Base-by-base conservation (phyloP, 2,113 vertebrate genomes). In the Corynorhinus townsendii region DNA sequence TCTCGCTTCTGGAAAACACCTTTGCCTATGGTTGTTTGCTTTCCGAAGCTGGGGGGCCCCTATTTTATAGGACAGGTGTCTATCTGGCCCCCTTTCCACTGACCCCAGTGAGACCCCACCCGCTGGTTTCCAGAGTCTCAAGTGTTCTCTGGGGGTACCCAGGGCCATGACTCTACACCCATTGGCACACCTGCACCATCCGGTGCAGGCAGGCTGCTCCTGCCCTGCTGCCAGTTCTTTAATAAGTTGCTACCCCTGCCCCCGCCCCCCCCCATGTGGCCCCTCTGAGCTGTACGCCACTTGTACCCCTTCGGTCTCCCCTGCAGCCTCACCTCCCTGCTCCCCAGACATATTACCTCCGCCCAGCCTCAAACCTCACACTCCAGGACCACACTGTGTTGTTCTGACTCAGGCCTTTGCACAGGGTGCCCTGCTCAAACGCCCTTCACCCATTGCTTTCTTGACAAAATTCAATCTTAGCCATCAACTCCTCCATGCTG, bases 391-490 rank as follows among this genome's bases (percentile, higher is more conserved):
- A 30, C 17, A 0, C n/a, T 30, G 8, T 3, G 11, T 1, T 3
- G 33, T 7, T 59, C 73, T 28, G 45, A 69, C 24, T 22, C 9
- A 12, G 68, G 5, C 19, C 14, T 77, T 10, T 1, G 22, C 6
- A 15, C 20, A 7, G 38, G 26, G 16, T 0, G 1, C 17, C 1
- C 3, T 3, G 49, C 54, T 69, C 15, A 26, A 24, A 33, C 0
- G 0, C 35, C 22, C 11, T 64, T 19, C 22, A 5, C 10, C 24
- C 35, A 4, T 16, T 0, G 2, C 86, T 66, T 77, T 82, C 33
- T 30, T 3, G 20, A 83, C 82, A 90, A 59, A 49, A 40, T 12
- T n/a, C 20, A 4, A 28, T 17, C 35, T 30, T 15, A 28, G 5
- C 11, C 26, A 1, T 12, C 6, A 16, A 35, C 26, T 59, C 24